A percentile compares a stretch with the other conserved stretches of the same genome.
phyloP scores from a whole-genome alignment of 2,113 vertebrate species.

The Halichoerus grypus region DNA sequence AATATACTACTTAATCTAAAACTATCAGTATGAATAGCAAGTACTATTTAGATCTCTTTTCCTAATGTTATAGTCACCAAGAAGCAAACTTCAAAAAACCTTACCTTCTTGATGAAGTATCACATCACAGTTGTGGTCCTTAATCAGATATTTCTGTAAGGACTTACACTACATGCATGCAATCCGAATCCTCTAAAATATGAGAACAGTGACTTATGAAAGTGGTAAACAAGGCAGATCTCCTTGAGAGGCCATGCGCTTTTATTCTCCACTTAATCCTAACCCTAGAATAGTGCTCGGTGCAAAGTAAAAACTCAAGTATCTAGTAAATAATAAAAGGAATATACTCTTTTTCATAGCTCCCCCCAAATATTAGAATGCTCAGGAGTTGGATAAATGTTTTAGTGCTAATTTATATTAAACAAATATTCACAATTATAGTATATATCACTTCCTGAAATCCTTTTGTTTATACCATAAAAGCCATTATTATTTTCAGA shows the following conservation, averaged over 20 bases:
- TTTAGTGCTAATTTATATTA: background rate
- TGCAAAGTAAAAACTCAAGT: background rate
- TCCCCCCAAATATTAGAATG: background rate
- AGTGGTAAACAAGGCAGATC: background rate
- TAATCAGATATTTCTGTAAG: background rate
- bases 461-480: slow-evolving; percentile 1
- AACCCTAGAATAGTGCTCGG: background rate
- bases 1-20: slow-evolving; percentile 33
- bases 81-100: slow-evolving; percentile 42
- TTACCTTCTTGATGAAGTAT: slow-evolving; percentile 5
- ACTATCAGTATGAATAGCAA: background rate
- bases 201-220: slow-evolving; percentile 8
- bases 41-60: background rate
- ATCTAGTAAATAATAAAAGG: background rate
- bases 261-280: slow-evolving; percentile 45
- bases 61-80: background rate
- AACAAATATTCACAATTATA: slow-evolving; percentile 30
- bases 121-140: background rate
- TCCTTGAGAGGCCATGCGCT: background rate
- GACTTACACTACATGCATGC: background rate
- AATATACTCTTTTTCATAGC: background rate
- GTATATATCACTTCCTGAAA: background rate
- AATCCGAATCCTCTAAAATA: background rate
- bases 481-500: slow-evolving; percentile 23
- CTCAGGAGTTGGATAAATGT: background rate